These are phyloP conservation scores for Pluvialis apricaria DNA, from an alignment of 2,113 vertebrate genomes.

Conservation along the genomic window DNA sequence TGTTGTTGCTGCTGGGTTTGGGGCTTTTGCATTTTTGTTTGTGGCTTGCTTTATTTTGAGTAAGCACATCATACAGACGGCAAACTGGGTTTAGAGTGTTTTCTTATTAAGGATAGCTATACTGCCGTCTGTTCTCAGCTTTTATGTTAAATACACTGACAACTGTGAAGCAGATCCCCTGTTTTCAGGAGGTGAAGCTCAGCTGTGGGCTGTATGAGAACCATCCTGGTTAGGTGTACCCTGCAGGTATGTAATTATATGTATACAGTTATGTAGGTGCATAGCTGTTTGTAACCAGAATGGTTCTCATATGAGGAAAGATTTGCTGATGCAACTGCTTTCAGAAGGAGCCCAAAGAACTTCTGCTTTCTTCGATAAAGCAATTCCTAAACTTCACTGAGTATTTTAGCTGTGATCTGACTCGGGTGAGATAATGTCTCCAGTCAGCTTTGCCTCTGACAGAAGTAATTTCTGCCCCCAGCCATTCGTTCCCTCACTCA, in stretches of 20 bases:
- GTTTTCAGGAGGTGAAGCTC: background rate
- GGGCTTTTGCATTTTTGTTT: background rate
- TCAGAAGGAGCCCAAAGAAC: background rate
- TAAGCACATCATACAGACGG: background rate
- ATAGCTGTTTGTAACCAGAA: background rate
- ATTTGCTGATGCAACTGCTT: background rate
- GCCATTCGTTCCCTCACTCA: rapidly evolving
- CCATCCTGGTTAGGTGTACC: background rate
- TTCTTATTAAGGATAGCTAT: background rate
- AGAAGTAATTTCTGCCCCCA: background rate
- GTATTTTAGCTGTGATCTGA: background rate
- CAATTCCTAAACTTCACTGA: background rate
- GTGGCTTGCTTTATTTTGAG: constrained; percentile 16
- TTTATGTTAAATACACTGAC: background rate
- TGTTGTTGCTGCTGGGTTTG: background rate
- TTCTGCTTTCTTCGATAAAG: background rate
- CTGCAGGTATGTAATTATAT: background rate
- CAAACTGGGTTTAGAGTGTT: background rate
- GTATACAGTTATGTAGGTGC: rapidly evolving
- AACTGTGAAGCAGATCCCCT: background rate
- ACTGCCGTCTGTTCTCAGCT: background rate
- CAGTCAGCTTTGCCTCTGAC: background rate
- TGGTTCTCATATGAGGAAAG: rapidly evolving
- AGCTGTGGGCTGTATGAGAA: background rate
- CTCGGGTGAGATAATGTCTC: background rate